Evolutionary conservation across 2,113 vertebrate genomes (phyloP).

Genomic region (Oreocharis arfaki): DNA sequence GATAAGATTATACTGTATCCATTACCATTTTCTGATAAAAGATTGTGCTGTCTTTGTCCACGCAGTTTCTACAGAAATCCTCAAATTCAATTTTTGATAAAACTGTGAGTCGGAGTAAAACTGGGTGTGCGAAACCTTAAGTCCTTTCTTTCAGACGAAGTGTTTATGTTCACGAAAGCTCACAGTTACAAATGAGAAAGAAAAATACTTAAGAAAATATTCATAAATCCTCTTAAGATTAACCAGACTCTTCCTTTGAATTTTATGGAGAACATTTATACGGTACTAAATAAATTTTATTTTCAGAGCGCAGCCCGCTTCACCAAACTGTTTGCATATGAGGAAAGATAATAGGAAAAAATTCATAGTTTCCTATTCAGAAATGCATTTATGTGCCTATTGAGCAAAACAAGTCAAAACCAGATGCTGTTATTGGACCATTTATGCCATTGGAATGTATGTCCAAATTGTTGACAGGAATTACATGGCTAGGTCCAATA

Average conservation of each 20-base stretch:
- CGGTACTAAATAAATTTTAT: neutral
- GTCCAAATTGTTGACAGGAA: neutral
- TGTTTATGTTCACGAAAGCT: neutral
- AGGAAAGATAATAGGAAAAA: neutral
- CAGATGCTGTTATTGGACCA: neutral
- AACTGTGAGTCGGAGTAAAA: neutral
- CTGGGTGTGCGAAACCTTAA: neutral
- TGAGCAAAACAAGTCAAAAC: neutral
- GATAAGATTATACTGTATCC: neutral
- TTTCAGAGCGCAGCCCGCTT: neutral
- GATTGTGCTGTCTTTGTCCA: neutral
- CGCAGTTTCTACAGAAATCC: neutral
- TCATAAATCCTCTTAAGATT: neutral
- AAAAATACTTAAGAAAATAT: neutral
- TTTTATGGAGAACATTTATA: neutral
- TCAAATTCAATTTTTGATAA: neutral
- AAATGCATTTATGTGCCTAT: neutral
- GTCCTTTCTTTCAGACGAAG: neutral
- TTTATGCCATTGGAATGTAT: neutral
- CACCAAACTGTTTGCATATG: neutral
- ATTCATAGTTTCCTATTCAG: neutral
- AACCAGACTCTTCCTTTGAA: neutral
- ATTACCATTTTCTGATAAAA: neutral
- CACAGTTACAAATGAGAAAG: neutral
- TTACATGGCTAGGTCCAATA: neutral